Evolutionary conservation across 2,888 invertebrate genomes (phyloP), one percentile per base, ranked within the genome.

Genomic region (Falcaria lacertinaria): DNA sequence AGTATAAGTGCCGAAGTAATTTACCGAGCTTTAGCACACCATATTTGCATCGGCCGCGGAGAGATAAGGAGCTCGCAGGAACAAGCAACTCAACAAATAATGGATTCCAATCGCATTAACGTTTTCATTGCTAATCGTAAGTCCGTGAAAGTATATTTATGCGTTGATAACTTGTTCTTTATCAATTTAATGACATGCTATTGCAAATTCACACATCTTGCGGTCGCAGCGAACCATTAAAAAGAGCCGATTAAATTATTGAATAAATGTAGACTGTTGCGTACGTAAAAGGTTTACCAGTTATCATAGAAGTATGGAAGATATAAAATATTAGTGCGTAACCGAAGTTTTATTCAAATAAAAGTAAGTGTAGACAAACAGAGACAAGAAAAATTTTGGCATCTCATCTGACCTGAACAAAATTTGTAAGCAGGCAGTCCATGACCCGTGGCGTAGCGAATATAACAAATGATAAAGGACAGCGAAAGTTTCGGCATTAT

Each of bases 1-100:
- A 68, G 64, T 60, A 60, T 47, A 60, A 66, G 64, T 62, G 63
- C 50, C 58, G 54, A 48, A 45, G 50, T 57, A 53, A 65, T 66
- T 71, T 66, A 69, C 60, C 48, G 36, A 49, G 65, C 63, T 69
- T 67, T 64, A 55, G 44, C 50, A 55, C 52, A 52, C 54, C 54
- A 62, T 64, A 68, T 61, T 64, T 62, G 60, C 60, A 60, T 64
- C 61, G 53, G 56, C 48, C 54, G 36, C 43, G 47, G 39, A 34
- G 36, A 55, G 57, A 61, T 69, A 67, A 65, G 57, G 55, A 58
- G 55, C 55, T 59, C 40, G 59, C 51, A 47, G 38, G 46, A 35
- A 58, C 61, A 60, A 64, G 67, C 65, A 65, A 62, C 51, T 54
- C 47, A 51, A 60, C 53, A 48, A 62, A 53, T 54, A 61, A 60